These are phyloP conservation scores for Jaculus jaculus DNA, from an alignment of 2,113 vertebrate species.

Conservation along the genomic window DNA sequence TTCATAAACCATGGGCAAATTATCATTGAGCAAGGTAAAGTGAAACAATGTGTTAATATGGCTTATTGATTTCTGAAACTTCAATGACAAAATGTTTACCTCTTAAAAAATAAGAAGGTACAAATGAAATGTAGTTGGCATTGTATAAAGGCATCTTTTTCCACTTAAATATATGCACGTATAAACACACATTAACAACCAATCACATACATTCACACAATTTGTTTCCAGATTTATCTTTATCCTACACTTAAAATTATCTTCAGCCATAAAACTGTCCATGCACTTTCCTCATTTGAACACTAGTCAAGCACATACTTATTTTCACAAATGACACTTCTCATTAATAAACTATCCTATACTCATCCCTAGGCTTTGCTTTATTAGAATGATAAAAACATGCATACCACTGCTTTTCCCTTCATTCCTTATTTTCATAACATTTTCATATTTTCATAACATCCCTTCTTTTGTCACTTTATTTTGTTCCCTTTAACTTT, in stretches of 20 bases:
- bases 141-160: neutral
- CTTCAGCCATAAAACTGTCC: neutral
- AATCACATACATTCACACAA: neutral
- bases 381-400: neutral
- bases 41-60: neutral
- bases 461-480: neutral
- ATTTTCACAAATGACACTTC: neutral
- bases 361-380: neutral
- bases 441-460: neutral
- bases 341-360: neutral
- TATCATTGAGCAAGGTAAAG: neutral
- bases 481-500: neutral
- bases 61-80: neutral
- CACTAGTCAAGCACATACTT: neutral
- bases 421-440: neutral
- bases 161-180: neutral
- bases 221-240: neutral
- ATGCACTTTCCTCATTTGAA: neutral
- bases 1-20: neutral
- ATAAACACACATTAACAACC: neutral
- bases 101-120: neutral
- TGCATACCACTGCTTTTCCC: fast-evolving
- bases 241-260: neutral
- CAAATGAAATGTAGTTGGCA: neutral
- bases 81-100: neutral